Evolutionary conservation across 2,888 invertebrate species (phyloP).

Genomic region (Cactoblastis cactorum): DNA sequence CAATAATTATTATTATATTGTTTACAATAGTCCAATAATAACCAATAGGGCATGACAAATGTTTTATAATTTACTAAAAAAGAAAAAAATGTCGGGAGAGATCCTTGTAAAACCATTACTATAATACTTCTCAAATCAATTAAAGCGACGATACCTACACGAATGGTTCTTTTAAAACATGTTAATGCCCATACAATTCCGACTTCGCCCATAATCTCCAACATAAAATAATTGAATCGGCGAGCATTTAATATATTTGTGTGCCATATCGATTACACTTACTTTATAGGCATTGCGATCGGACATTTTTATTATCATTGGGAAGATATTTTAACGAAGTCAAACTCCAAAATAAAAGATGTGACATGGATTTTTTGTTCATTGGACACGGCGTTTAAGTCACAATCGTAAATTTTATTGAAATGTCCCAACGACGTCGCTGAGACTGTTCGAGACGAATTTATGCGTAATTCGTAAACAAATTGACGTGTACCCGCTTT

Average conservation of each 20-base stretch:
- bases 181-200: background rate
- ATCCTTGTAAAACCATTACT: too few relatives aligned
- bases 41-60: too few relatives aligned
- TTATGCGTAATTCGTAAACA: constrained; percentile 79
- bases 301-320: constrained; percentile 67
- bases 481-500: constrained; percentile 73
- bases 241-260: constrained; percentile 5
- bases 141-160: too few relatives aligned
- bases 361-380: constrained; percentile 70
- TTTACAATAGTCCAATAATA: too few relatives aligned
- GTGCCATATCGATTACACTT: constrained; percentile 50
- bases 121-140: too few relatives aligned
- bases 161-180: too few relatives aligned
- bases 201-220: background rate
- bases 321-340: constrained; percentile 76
- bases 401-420: constrained; percentile 79
- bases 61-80: too few relatives aligned
- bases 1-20: too few relatives aligned
- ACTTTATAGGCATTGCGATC: constrained; percentile 36
- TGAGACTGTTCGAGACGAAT: constrained; percentile 70
- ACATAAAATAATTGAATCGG: constrained; percentile 1
- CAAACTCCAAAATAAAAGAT: constrained; percentile 69
- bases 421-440: constrained; percentile 76
- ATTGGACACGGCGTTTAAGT: constrained; percentile 75
- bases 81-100: too few relatives aligned